These are phyloP conservation scores for Gnathonemus echidnorhynchus DNA, from an alignment of 2,113 vertebrate genomes.

Conservation along the genomic window DNA sequence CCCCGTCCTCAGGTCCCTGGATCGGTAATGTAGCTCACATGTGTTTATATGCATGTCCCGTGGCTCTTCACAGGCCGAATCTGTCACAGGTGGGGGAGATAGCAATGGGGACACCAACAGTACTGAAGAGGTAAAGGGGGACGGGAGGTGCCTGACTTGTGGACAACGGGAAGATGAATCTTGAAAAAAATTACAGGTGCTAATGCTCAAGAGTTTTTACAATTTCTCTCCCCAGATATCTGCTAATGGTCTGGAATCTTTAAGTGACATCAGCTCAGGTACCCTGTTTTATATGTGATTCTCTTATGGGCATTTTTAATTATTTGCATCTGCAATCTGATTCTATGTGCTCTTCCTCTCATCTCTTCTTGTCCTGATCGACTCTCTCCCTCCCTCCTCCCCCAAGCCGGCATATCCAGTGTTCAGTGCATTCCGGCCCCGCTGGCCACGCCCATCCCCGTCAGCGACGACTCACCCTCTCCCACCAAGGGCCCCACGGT, in stretches of 20 bases:
- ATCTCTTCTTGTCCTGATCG: background rate
- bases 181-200: background rate
- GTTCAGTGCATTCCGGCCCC: slow-evolving; percentile 73
- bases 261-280: slow-evolving; percentile 88
- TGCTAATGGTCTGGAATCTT: slow-evolving; percentile 77
- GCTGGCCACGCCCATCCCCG: slow-evolving; percentile 62
- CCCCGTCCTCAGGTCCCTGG: background rate
- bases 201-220: background rate
- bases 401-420: slow-evolving; percentile 49
- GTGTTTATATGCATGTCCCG: background rate
- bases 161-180: background rate
- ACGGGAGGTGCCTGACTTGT: too few relatives aligned
- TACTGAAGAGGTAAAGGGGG: slow-evolving; percentile 54
- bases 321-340: background rate
- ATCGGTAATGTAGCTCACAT: background rate
- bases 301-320: background rate
- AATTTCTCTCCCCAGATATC: slow-evolving; percentile 58
- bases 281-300: background rate
- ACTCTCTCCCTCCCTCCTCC: background rate
- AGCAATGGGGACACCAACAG: slow-evolving; percentile 50
- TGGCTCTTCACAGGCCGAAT: slow-evolving; percentile 42
- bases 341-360: background rate
- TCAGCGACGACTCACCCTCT: slow-evolving; percentile 63
- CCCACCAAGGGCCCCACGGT: slow-evolving; percentile 52
- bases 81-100: slow-evolving; percentile 48